Conservation (phyloP, 2,888 invertebrate species). For the Frankliniella intonsa region DNA sequence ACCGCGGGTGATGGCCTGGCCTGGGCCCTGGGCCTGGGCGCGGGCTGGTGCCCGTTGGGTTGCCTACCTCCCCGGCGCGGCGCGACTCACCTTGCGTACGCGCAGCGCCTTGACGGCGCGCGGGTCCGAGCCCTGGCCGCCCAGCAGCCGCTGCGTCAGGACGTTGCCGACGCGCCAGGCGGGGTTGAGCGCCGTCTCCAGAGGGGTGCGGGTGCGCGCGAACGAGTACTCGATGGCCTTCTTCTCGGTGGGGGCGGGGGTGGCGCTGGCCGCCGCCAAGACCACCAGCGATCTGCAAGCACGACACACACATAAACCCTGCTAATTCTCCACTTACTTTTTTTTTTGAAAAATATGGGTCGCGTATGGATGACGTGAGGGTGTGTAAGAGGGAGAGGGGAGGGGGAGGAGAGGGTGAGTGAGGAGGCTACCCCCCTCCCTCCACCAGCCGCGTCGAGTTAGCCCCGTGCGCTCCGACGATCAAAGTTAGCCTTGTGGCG, state of each 20-base stretch:
- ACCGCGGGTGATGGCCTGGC: no score
- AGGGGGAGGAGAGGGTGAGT: not conserved
- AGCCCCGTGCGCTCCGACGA: not conserved
- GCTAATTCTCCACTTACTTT: no score
- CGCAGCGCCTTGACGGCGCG: not conserved
- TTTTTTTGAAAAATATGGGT: not conserved
- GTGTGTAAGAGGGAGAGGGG: not conserved
- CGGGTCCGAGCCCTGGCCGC: not conserved
- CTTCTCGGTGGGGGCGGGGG: not conserved
- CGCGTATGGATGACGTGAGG: not conserved
- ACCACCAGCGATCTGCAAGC: not conserved
- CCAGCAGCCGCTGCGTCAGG: not conserved
- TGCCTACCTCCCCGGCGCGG: not conserved
- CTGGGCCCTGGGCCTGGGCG: no score
- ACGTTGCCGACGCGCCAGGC: not conserved
- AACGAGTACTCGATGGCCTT: not conserved
- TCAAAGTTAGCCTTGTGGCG: constrained; percentile 1
- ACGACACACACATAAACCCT: not conserved
- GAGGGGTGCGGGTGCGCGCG: not conserved
- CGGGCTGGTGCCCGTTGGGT: no score
- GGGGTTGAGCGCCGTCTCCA: not conserved
- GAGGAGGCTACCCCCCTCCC: not conserved
- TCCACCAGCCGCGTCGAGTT: not conserved
- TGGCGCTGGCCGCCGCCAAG: not conserved
- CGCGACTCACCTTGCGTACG: not conserved